A percentile compares a stretch with the other conserved stretches of the same genome.
Conservation (phyloP, 2,888 invertebrate genomes). For the Andrena dorsata region DNA sequence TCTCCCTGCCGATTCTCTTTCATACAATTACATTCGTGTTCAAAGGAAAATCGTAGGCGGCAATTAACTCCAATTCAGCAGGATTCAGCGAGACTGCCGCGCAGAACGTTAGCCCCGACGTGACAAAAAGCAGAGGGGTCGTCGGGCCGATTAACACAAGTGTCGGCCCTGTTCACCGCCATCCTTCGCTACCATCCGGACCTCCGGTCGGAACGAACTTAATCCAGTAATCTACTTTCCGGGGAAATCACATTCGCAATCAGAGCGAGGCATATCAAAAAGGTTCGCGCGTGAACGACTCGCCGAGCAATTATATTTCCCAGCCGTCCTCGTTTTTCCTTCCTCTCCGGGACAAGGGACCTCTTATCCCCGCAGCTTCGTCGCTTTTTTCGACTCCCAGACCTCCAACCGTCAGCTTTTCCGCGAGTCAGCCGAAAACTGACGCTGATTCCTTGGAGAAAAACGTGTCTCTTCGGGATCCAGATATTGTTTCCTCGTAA, state of each 20-base stretch:
- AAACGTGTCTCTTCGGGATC: slow-evolving; percentile 16
- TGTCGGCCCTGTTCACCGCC: slow-evolving; percentile 40
- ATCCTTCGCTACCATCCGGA: slow-evolving; percentile 44
- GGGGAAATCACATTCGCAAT: slow-evolving; percentile 82
- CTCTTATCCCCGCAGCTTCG: slow-evolving; percentile 45
- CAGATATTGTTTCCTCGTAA: neutral
- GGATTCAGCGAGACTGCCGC: slow-evolving; percentile 17
- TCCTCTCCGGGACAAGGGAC: slow-evolving; percentile 22
- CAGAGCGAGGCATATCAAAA: slow-evolving; percentile 79
- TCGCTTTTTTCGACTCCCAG: slow-evolving; percentile 17
- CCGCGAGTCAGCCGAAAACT: slow-evolving; percentile 63
- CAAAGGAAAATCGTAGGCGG: slow-evolving; percentile 73
- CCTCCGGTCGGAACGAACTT: slow-evolving; percentile 70
- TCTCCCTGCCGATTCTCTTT: neutral
- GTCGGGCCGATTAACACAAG: slow-evolving; percentile 65
- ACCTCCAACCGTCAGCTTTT: slow-evolving; percentile 16
- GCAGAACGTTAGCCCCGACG: slow-evolving; percentile 24
- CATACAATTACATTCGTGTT: slow-evolving; percentile 66
- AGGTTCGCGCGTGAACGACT: slow-evolving; percentile 79
- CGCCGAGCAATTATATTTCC: slow-evolving; percentile 79
- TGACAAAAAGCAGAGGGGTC: slow-evolving; percentile 39
- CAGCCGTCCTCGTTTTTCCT: slow-evolving; percentile 56
- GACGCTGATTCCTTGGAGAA: slow-evolving; percentile 27
- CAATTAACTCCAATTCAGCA: slow-evolving; percentile 56
- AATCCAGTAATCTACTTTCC: slow-evolving; percentile 80